Evolutionary conservation across 2,888 invertebrate species (phyloP), one percentile per base, ranked within the genome.

Genomic region (Caenorhabditis afra): DNA sequence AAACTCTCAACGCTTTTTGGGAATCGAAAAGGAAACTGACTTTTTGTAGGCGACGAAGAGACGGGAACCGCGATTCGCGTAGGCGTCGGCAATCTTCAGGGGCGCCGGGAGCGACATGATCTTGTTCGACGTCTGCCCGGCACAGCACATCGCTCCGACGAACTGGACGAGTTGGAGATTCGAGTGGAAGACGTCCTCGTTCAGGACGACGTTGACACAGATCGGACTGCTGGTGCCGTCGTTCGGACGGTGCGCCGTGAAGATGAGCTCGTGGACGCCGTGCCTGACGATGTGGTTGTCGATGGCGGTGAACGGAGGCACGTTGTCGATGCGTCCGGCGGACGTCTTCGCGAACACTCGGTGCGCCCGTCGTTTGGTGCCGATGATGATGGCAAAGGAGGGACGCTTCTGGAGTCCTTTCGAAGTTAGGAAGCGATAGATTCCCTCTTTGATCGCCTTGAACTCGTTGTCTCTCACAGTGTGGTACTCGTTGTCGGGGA

Each of bases 321-420:
- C 45, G 61, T 87, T 87, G 8, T 53, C 59, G 61, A 49, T 16
- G 58, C 12, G 7, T 22, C 12, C 10, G 1, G 20, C 7, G 22
- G n/a, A 58, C 14, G n/a, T 22, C 7, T 22, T 39, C 22, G 10
- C n/a, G 45, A 50, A 85, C 61, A 86, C 67, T 12, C 87, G 77
- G 23, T 80, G 76, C 55, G 79, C 67, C 58, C 88, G 87, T 0
- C 87, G 73, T 52, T 88, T 88, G 14, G 86, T 88, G 8, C 78
- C 84, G 20, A 88, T 61, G 22, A 88, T 55, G 12, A 88, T 22
- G 2, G 82, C 81, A 44, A 84, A 81, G 3, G 66, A 70, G 35
- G 86, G 86, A 12, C 53, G 39, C 65, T 61, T 71, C 29, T 53
- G 47, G 39, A 44, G 18, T 0, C 39, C 50, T 16, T 39, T 59